Base-by-base conservation (phyloP, 1,140 invertebrate genomes). In the Elymnias hypermnestra region DNA sequence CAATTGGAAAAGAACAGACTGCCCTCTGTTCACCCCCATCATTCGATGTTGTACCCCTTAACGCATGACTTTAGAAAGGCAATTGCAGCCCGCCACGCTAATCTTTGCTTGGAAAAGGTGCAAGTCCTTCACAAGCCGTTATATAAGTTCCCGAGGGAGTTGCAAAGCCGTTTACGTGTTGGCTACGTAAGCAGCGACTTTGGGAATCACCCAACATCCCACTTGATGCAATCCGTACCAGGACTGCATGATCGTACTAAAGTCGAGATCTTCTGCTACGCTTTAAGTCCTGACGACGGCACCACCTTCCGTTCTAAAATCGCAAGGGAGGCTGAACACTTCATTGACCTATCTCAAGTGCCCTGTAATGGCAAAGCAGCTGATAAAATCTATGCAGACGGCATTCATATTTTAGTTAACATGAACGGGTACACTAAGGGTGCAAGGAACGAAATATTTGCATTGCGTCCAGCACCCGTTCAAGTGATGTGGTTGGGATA, bases 371-470 rank as follows among this genome's bases (percentile, higher is more conserved):
- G 97, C 5, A 98, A 98, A 88, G 98, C 98, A 1, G 98, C 98
- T 5, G 98, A 99, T 83, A 91, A 92, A 56, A 99, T 99, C 36
- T 92, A 97, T 76, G 83, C 89, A 2, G 98, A 99, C 86, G 97
- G 97, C 19, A 97, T 99, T 74, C 94, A 99, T 72, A 96, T 99
- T 81, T 89, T 99, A 3, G 95, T 99, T 0, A 99, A 99, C 74
- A 99, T 99, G 98, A 99, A 99, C 85, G 98, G 98, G 0, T 99
- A 99, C 69, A 99, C 98, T 0, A 99, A 99, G 84, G 98, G 98
- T 2, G 97, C 97, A 0, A 86, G 94, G 36, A 99, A 99, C 89
- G 98, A 99, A 88, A 98, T 99, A 49, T 99, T 99, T 83, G 98
- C 98, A 0, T 84, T 99, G n/a, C 88, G 93, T 50, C 98, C 98